A percentile compares a stretch with the other conserved stretches of the same genome.
phyloP scores from a whole-genome alignment of 2,888 invertebrate species.

The Eumacrocentrus americanus region DNA sequence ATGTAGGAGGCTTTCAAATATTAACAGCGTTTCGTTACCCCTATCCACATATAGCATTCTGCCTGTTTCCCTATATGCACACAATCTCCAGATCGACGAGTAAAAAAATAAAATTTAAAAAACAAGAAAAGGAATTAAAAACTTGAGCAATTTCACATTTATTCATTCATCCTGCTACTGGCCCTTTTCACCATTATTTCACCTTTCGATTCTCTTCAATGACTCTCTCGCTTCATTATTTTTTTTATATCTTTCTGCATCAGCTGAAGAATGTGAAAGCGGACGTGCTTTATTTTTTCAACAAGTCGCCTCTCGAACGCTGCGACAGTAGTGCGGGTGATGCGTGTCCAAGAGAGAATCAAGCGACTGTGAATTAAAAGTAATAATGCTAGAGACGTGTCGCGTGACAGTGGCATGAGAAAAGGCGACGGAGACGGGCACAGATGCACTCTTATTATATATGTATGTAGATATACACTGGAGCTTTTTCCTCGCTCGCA shows the following conservation, averaged over 20 bases:
- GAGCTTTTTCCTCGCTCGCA: slow-evolving; percentile 28
- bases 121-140: too few relatives aligned
- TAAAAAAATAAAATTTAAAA: not conserved
- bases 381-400: slow-evolving; percentile 6
- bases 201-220: too few relatives aligned
- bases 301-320: not conserved
- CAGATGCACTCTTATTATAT: slow-evolving; percentile 22
- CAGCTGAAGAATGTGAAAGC: not conserved
- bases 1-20: slow-evolving; percentile 52
- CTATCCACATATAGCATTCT: too few relatives aligned
- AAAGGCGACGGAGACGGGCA: slow-evolving; percentile 25
- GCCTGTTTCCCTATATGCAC: too few relatives aligned
- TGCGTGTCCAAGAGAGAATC: not conserved
- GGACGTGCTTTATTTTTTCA: slow-evolving; percentile 9
- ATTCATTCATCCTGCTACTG: slow-evolving; percentile 24
- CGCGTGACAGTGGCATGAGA: not conserved
- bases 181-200: too few relatives aligned
- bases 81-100: not conserved
- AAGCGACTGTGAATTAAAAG: slow-evolving; percentile 3
- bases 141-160: slow-evolving; percentile 31
- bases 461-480: not conserved
- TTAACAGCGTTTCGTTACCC: slow-evolving; percentile 54
- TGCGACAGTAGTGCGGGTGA: not conserved
- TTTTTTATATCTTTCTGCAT: not conserved
- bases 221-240: not conserved